A percentile compares a stretch with the other conserved stretches of the same genome.
Conservation (phyloP, 2,797 vertebrate species). For the Ambastaia sidthimunki region DNA sequence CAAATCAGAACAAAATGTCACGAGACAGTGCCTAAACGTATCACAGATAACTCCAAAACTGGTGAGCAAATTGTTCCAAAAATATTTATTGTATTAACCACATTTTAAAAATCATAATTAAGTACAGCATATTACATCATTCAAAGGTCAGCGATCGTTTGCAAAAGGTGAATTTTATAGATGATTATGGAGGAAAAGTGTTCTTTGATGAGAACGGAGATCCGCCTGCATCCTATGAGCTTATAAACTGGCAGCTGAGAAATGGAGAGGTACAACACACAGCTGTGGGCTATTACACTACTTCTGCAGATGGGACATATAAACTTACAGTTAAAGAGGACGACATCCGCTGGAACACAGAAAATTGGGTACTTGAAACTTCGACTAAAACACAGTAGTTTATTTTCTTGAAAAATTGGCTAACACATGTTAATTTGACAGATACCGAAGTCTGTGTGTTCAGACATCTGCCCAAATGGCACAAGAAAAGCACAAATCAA, state of each 20-base stretch:
- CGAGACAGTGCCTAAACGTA: constrained; percentile 64
- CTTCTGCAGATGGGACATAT: constrained; percentile 57
- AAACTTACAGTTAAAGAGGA: constrained; percentile 71
- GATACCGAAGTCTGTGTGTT: constrained; percentile 74
- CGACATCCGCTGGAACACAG: constrained; percentile 73
- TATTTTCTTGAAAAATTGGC: not conserved
- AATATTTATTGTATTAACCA: not conserved
- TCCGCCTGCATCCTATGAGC: constrained; percentile 75
- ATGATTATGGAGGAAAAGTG: constrained; percentile 70
- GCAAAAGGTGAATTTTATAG: constrained; percentile 70
- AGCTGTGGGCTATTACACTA: constrained; percentile 72
- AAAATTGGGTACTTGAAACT: constrained; percentile 62
- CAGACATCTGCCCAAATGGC: constrained; percentile 68
- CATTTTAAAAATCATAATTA: not conserved
- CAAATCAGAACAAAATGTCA: constrained; percentile 43
- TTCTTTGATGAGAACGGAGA: constrained; percentile 78
- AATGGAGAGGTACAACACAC: constrained; percentile 76
- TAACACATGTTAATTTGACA: constrained; percentile 50
- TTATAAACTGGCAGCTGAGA: constrained; percentile 80
- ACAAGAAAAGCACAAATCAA: constrained; percentile 74
- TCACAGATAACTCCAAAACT: constrained; percentile 67
- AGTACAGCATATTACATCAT: not conserved
- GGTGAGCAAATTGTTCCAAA: constrained; percentile 62
- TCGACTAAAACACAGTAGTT: not conserved
- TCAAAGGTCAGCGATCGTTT: constrained; percentile 70